phyloP scores from a whole-genome alignment of 1,140 invertebrate genomes.

The Drosophila sp. region DNA sequence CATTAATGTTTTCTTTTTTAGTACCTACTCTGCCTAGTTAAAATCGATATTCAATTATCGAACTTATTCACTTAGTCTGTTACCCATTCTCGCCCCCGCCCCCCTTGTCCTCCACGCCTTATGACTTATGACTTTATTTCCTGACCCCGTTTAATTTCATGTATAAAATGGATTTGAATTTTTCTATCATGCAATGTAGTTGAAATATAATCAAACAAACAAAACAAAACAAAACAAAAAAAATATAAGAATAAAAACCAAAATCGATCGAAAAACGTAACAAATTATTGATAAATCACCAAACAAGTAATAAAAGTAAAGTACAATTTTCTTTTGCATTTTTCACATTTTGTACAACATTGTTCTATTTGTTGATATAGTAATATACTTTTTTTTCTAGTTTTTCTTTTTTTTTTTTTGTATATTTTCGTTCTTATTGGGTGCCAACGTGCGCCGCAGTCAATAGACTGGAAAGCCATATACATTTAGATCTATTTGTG shows the following conservation, averaged over 20 bases:
- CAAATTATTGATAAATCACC: constrained; percentile 54
- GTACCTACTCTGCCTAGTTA: constrained; percentile 28
- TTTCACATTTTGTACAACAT: constrained; percentile 22
- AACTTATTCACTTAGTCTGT: constrained; percentile 69
- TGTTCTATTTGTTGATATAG: constrained; percentile 12
- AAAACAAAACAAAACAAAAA: constrained; percentile 32
- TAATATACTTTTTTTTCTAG: not conserved
- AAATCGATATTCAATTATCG: constrained; percentile 48
- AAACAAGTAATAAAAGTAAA: constrained; percentile 59
- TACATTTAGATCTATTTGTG: constrained; percentile 42
- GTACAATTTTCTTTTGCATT: constrained; percentile 47
- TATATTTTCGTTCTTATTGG: constrained; percentile 18
- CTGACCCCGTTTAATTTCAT: constrained; percentile 47
- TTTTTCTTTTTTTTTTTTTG: constrained; percentile 18
- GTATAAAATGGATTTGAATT: constrained; percentile 55
- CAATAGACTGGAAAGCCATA: constrained; percentile 29
- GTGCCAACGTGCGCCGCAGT: constrained; percentile 22
- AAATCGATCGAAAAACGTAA: constrained; percentile 31
- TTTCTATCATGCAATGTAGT: constrained; percentile 62
- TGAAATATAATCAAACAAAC: constrained; percentile 63
- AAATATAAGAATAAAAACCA: not conserved
- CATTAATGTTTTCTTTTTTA: constrained; percentile 20
- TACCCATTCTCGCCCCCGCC: constrained; percentile 50
- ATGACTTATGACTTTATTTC: constrained; percentile 42
- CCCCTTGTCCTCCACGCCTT: not conserved